Evolutionary conservation across 2,113 vertebrate genomes (phyloP).

Genomic region (Nannospalax galili): DNA sequence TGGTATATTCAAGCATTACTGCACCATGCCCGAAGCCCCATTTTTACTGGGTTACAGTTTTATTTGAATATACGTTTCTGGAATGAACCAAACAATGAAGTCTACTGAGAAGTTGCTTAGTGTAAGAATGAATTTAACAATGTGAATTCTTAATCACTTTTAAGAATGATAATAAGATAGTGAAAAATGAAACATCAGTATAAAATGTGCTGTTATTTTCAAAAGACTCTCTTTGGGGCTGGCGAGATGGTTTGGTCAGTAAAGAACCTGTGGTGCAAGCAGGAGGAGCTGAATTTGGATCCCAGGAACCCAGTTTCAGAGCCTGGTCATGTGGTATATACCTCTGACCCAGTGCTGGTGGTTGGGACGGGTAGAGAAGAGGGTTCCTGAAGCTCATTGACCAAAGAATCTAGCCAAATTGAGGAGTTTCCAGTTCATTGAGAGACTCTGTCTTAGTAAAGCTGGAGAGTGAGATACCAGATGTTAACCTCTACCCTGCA

Average conservation of each 20-base stretch:
- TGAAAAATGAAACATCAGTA: not conserved
- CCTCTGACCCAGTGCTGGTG: not conserved
- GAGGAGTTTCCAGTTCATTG: not conserved
- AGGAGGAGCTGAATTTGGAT: too few relatives aligned
- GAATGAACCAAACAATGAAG: not conserved
- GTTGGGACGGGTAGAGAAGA: not conserved
- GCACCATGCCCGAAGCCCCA: not conserved
- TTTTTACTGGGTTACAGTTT: not conserved
- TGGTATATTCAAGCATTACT: constrained; percentile 4
- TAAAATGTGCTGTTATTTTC: not conserved
- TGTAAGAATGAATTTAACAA: not conserved
- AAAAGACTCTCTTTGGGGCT: not conserved
- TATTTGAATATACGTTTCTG: not conserved
- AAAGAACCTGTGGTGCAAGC: too few relatives aligned
- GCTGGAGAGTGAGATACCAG: not conserved
- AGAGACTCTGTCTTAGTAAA: not conserved
- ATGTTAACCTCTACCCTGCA: not conserved
- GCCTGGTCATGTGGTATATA: not conserved
- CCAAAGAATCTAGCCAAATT: not conserved
- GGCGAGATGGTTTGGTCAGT: not conserved
- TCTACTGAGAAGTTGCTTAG: not conserved
- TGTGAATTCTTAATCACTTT: not conserved
- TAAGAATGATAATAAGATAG: not conserved
- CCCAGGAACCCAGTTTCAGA: not conserved
- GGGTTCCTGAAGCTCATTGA: not conserved